Conservation (phyloP, 2,113 vertebrate genomes). For the Callospermophilus lateralis region DNA sequence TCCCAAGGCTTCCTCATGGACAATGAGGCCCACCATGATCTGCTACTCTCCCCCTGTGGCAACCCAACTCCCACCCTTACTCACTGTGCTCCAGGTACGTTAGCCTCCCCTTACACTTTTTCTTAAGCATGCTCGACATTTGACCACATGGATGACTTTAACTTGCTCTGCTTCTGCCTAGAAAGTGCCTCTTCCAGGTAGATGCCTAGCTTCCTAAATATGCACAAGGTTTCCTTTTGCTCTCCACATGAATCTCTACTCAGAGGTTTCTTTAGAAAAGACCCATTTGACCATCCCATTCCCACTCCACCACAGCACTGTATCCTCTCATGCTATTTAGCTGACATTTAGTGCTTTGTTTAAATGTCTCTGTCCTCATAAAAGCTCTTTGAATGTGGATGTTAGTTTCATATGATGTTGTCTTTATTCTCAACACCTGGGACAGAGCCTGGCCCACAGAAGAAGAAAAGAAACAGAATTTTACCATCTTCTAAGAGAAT, state of each 20-base stretch:
- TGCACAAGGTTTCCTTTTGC: no score
- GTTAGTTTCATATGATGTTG: not conserved
- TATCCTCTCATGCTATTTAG: not conserved
- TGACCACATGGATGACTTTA: not conserved
- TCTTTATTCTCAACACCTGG: not conserved
- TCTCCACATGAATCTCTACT: not conserved
- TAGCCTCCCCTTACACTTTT: not conserved
- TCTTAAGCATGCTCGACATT: not conserved
- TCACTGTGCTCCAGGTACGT: not conserved
- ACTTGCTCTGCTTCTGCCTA: not conserved
- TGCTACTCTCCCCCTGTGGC: accelerated
- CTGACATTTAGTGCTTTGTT: not conserved
- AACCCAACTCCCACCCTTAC: not conserved
- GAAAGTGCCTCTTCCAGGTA: not conserved
- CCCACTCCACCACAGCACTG: not conserved
- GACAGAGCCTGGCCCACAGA: not conserved
- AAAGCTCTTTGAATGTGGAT: not conserved
- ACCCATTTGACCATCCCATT: not conserved
- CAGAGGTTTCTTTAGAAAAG: not conserved
- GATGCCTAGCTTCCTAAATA: no score
- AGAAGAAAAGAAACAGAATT: not conserved
- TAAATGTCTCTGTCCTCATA: not conserved
- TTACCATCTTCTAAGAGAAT: not conserved
- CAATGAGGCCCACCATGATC: not conserved
- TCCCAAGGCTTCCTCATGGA: accelerated